Evolutionary conservation across 2,113 vertebrate genomes (phyloP).

Genomic region (Otolemur garnettii): DNA sequence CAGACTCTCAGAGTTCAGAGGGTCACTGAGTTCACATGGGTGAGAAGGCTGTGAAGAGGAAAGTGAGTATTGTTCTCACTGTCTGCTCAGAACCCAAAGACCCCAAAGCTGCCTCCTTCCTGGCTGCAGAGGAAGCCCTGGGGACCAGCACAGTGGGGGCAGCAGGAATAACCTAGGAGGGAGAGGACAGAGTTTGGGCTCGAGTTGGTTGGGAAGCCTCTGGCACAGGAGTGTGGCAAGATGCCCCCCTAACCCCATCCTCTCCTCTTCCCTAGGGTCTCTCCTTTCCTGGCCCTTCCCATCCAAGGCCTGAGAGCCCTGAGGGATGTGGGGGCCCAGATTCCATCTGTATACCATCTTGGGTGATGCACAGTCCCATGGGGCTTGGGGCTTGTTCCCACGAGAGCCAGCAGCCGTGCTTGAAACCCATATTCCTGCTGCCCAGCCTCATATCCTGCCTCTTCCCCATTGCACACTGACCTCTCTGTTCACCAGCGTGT

Average conservation of each 20-base stretch:
- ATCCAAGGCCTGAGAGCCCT: not conserved
- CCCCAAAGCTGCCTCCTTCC: not conserved
- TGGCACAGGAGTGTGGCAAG: not conserved
- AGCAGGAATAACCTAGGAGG: not conserved
- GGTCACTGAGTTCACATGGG: not conserved
- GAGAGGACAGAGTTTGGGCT: rapidly evolving
- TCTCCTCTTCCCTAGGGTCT: not conserved
- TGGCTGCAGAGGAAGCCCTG: not conserved
- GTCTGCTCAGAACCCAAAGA: not conserved
- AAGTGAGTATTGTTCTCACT: not conserved
- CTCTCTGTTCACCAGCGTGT: rapidly evolving
- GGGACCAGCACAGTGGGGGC: rapidly evolving
- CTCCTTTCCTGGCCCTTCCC: not conserved
- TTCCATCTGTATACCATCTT: too few relatives aligned
- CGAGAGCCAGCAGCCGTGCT: not conserved
- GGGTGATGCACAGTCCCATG: not conserved
- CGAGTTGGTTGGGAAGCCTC: rapidly evolving
- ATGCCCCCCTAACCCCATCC: not conserved
- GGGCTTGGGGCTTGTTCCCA: not conserved
- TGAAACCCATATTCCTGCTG: not conserved
- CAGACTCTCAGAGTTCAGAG: not conserved
- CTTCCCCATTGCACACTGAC: not conserved
- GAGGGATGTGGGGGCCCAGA: not conserved
- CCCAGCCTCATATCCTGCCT: not conserved
- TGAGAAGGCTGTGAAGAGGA: not conserved